Base-by-base conservation (phyloP, 2,113 vertebrate genomes). In the Ailurus styani region DNA sequence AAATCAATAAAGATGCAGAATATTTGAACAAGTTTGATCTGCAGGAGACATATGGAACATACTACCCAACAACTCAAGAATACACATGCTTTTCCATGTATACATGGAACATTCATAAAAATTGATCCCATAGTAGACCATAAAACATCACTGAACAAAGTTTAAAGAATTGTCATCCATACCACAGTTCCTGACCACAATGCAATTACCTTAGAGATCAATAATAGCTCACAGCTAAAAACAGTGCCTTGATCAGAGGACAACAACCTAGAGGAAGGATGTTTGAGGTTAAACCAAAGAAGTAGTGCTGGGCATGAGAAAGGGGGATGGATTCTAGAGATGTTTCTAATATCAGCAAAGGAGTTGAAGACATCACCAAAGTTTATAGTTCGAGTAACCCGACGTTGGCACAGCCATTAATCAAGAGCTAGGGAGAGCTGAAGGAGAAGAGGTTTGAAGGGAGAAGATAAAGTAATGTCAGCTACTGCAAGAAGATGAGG, bases 151-250 rank as follows among this genome's bases (percentile, higher is more conserved):
- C 34, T 10, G 23, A 55, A 81, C 27, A 57, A 90, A 77, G 9
- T 18, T 77, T 31, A 23, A 34, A 82, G 73, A 82, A 42, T 57
- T 66, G 14, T 15, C 72, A 45, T 47, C 23, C 25, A 68, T 54
- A 60, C 83, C 42, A 21, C 42, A 60, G 66, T 52, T 87, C 42
- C 57, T 31, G 18, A 62, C 7, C 66, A 91, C 47, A 66, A 15
- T 2, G 8, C n/a, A 83, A 34, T 86, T 81, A 86, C 37, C 62
- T 73, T 54, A 64, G 72, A 90, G 72, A 78, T 68, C 87, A 68
- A 47, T 68, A 94, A 72, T 68, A 95, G 64, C 23, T 68, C 20
- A 40, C 9, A 57, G 70, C 72, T 86, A 89, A 57, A 91, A 85
- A 79, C 18, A 37, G 79, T 37, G 13, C 34, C 18, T 73, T 20